Percentiles rank a stretch among this genome's conserved stretches.
These are phyloP conservation scores for Polyploca ridens DNA, from an alignment of 2,888 invertebrate species.

Conservation along the genomic window DNA sequence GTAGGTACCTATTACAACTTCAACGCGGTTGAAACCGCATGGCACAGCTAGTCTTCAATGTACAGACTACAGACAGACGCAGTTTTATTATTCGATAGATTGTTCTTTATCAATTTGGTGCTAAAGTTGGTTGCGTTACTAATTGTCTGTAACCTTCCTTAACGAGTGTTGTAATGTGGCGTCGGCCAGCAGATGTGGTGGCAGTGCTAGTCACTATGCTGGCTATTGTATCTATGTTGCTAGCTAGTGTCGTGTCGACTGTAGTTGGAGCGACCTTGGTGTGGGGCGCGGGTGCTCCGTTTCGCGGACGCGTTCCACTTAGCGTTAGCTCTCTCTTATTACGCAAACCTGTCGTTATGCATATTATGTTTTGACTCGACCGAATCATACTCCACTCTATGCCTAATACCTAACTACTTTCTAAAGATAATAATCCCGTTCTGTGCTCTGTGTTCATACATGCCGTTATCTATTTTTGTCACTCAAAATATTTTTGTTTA, in stretches of 20 bases:
- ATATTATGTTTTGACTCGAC: constrained; percentile 77
- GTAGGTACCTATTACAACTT: too few species aligned
- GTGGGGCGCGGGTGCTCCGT: constrained; percentile 66
- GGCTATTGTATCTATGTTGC: constrained; percentile 25
- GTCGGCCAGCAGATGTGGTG: neutral
- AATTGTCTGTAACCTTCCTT: constrained; percentile 20
- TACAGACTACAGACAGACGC: too few species aligned
- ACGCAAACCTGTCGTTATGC: constrained; percentile 82
- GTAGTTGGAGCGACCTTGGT: constrained; percentile 63
- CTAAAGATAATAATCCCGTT: constrained; percentile 62
- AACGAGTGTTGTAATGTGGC: constrained; percentile 24
- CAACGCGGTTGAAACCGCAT: too few species aligned
- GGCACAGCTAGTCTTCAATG: too few species aligned
- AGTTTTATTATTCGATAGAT: too few species aligned
- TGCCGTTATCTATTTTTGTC: neutral
- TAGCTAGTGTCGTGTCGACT: constrained; percentile 25
- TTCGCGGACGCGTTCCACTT: constrained; percentile 81
- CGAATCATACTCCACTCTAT: constrained; percentile 61
- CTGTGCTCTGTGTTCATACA: neutral
- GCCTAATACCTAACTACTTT: constrained; percentile 64
- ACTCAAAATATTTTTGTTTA: constrained; percentile 3
- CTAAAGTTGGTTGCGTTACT: neutral
- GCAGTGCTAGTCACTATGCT: constrained; percentile 17
- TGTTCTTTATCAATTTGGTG: neutral
- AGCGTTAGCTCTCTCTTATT: constrained; percentile 81